These are phyloP conservation scores for Drosophila diplacantha DNA, from an alignment of 2,888 invertebrate genomes.

Conservation along the genomic window DNA sequence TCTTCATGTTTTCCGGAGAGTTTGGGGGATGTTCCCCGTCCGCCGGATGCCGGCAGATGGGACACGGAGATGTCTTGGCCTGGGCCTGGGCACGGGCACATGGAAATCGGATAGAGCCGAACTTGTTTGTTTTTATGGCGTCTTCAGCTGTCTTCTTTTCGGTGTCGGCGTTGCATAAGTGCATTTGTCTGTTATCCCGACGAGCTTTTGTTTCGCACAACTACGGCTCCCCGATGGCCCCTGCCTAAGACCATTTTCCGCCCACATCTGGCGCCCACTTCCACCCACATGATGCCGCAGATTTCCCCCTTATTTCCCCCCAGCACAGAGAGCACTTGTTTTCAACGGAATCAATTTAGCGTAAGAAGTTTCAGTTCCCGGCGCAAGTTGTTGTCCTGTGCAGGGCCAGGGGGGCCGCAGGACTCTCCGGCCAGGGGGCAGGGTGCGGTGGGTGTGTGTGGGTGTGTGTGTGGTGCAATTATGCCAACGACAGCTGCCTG, in stretches of 20 bases:
- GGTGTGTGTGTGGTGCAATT: conserved; percentile 57
- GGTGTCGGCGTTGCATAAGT: conserved; percentile 54
- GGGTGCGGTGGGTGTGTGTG: neutral
- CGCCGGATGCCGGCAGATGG: neutral
- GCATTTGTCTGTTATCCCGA: conserved; percentile 63
- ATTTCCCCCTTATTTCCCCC: neutral
- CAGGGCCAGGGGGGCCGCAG: conserved; percentile 35
- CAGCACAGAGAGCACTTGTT: conserved; percentile 42
- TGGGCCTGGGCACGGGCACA: conserved; percentile 2
- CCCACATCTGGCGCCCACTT: neutral
- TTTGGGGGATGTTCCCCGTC: neutral
- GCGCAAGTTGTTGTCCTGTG: conserved; percentile 56
- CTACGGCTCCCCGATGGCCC: neutral
- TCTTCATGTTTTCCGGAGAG: conserved; percentile 5
- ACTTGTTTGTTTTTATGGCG: conserved; percentile 35
- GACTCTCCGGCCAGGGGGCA: conserved; percentile 1
- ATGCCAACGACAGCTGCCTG: conserved; percentile 49
- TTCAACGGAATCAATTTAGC: conserved; percentile 65
- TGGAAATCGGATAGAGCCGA: conserved; percentile 33
- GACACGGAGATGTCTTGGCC: conserved; percentile 17
- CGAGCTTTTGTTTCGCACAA: conserved; percentile 45
- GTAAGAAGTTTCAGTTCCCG: conserved; percentile 52
- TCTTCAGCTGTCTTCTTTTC: conserved; percentile 43
- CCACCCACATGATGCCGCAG: neutral
- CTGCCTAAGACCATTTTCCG: neutral